phyloP scores from a whole-genome alignment of 2,888 invertebrate genomes.

The Herminia tarsipennalis region DNA sequence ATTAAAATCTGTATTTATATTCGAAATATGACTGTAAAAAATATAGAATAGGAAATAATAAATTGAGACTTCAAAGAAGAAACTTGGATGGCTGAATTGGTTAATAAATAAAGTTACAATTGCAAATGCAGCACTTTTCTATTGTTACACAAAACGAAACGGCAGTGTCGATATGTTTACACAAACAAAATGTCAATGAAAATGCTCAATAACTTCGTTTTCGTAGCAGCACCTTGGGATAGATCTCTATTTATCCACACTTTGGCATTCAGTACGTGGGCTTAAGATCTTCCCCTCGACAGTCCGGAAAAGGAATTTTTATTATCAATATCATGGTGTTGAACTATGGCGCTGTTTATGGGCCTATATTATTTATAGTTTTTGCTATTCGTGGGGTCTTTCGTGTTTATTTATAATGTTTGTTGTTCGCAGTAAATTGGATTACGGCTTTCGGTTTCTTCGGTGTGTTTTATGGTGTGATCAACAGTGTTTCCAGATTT shows the following conservation, averaged over 20 bases:
- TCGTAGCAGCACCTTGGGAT: slow-evolving; percentile 18
- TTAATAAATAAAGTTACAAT: no score
- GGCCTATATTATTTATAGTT: slow-evolving; percentile 56
- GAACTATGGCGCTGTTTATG: slow-evolving; percentile 52
- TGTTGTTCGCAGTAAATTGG: slow-evolving; percentile 49
- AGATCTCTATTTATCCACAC: slow-evolving; percentile 31
- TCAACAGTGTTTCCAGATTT: slow-evolving; percentile 46
- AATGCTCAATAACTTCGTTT: slow-evolving; percentile 23
- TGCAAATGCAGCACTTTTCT: no score
- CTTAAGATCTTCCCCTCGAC: slow-evolving; percentile 44
- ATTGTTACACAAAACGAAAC: neutral
- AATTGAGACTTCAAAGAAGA: no score
- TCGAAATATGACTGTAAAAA: no score
- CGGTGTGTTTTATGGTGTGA: slow-evolving; percentile 40
- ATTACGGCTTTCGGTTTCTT: slow-evolving; percentile 39
- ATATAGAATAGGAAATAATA: no score
- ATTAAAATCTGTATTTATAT: no score
- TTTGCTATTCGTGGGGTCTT: slow-evolving; percentile 45
- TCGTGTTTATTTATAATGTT: slow-evolving; percentile 47
- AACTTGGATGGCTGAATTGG: no score
- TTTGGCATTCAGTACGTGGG: slow-evolving; percentile 35
- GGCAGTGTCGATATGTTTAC: neutral
- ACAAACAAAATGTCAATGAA: neutral
- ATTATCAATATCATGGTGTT: slow-evolving; percentile 70
- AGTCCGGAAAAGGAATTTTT: slow-evolving; percentile 67